Evolutionary conservation across 2,797 vertebrate genomes (phyloP).

Genomic region (Halcyon badia): DNA sequence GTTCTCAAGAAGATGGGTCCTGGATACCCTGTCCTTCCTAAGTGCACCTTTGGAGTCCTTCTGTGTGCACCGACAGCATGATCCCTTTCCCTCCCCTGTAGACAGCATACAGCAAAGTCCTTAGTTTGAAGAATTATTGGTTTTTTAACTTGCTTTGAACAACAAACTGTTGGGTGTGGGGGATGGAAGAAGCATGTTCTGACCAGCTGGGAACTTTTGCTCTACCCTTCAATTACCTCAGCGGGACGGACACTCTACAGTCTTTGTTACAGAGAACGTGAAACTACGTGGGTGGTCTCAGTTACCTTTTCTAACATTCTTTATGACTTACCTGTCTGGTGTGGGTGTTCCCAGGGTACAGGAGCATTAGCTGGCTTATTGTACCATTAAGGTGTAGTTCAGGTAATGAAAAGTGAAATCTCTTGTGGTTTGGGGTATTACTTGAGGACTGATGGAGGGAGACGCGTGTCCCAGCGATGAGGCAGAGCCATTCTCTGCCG

Average conservation of each 20-base stretch:
- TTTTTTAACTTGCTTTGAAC: neutral
- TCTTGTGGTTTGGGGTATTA: neutral
- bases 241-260: accelerated
- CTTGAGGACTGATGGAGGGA: neutral
- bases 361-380: neutral
- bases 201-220: neutral
- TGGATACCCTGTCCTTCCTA: accelerated
- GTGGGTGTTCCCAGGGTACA: accelerated
- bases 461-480: neutral
- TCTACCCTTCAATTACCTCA: neutral
- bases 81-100: neutral
- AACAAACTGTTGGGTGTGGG: neutral
- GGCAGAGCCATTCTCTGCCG: neutral
- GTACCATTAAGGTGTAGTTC: neutral
- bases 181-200: neutral
- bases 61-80: accelerated
- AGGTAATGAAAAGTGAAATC: neutral
- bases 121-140: neutral
- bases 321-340: neutral
- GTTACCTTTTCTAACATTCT: neutral
- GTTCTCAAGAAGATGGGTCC: neutral
- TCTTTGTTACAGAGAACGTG: neutral
- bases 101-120: neutral
- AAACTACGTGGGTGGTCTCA: accelerated
- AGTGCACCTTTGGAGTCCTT: neutral